These are phyloP conservation scores for Fratercula arctica DNA, from an alignment of 2,797 vertebrate genomes.

Conservation along the genomic window DNA sequence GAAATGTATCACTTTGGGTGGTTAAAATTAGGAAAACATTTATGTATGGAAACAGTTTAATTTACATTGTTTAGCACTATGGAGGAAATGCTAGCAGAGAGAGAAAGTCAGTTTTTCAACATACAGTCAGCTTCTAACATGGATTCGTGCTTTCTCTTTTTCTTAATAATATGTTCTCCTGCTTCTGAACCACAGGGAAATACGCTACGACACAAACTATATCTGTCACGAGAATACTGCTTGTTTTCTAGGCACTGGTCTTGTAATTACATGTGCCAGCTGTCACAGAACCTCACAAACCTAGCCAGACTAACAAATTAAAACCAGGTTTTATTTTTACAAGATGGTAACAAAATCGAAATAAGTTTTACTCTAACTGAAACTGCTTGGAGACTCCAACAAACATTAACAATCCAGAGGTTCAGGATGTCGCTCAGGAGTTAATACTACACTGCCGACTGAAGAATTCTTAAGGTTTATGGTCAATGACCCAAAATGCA, in stretches of 20 bases:
- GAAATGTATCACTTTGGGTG: not conserved
- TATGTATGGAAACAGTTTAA: not conserved
- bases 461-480: not conserved
- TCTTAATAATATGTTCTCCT: not conserved
- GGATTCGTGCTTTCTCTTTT: not conserved
- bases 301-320: not conserved
- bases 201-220: not conserved
- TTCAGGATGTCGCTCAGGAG: not conserved
- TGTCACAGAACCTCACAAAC: not conserved
- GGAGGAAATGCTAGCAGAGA: not conserved
- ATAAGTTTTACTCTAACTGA: not conserved
- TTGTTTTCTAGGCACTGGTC: not conserved
- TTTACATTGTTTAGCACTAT: not conserved
- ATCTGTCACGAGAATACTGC: not conserved
- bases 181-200: not conserved
- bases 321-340: not conserved
- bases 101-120: not conserved
- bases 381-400: not conserved
- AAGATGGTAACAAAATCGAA: not conserved
- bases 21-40: not conserved
- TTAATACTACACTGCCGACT: not conserved
- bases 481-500: not conserved
- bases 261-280: not conserved
- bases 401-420: not conserved
- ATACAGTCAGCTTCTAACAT: not conserved